Evolutionary conservation across 2,113 vertebrate genomes (phyloP).

Genomic region (Hemicordylus capensis): DNA sequence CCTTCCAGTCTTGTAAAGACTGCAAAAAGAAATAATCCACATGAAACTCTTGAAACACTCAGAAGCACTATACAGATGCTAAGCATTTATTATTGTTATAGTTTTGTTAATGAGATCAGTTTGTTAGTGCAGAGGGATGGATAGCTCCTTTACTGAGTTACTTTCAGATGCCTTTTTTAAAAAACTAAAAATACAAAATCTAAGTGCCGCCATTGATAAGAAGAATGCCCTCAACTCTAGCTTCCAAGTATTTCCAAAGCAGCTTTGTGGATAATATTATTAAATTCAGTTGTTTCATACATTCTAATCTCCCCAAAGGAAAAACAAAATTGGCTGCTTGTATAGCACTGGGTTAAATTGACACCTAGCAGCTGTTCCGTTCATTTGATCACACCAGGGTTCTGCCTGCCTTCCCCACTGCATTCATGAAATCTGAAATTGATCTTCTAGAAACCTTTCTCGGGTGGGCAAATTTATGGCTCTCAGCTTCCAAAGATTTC

Average conservation of each 20-base stretch:
- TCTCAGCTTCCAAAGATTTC: conserved; percentile 29
- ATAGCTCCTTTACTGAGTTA: neutral
- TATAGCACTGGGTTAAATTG: conserved; percentile 20
- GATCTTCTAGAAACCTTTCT: conserved; percentile 29
- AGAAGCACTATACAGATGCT: too few relatives aligned
- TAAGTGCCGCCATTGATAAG: conserved; percentile 23
- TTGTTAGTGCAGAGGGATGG: neutral
- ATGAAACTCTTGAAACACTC: too few relatives aligned
- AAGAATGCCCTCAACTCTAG: neutral
- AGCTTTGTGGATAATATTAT: conserved; percentile 16
- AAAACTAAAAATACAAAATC: conserved; percentile 4
- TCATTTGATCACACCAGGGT: conserved; percentile 45
- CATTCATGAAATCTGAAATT: neutral
- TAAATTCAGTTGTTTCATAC: conserved; percentile 44
- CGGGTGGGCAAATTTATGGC: neutral
- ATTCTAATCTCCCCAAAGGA: conserved; percentile 32
- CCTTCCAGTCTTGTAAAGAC: too few relatives aligned
- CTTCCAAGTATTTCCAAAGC: conserved; percentile 29
- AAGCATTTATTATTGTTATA: neutral
- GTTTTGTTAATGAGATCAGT: neutral
- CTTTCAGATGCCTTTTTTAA: neutral
- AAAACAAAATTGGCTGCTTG: conserved; percentile 37
- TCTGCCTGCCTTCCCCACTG: conserved; percentile 10
- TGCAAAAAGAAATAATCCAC: too few relatives aligned
- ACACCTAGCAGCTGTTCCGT: conserved; percentile 52